Conservation (phyloP, 1,140 invertebrate genomes). For the Halesus radiatus region DNA sequence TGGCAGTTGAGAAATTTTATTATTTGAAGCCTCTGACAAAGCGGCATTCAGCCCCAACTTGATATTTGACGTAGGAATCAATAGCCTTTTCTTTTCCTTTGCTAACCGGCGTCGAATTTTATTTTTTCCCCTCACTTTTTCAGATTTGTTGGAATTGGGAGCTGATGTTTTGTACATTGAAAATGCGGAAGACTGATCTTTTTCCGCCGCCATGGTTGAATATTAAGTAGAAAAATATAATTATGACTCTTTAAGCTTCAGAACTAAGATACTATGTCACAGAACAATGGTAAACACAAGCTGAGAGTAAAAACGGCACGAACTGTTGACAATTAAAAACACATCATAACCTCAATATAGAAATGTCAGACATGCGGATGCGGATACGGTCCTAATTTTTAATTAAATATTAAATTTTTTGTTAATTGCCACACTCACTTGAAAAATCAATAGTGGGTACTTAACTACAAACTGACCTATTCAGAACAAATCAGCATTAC, state of each 20-base stretch:
- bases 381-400: no score
- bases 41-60: background rate
- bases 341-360: constrained; percentile 6
- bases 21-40: background rate
- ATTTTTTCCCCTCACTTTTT: constrained; percentile 38
- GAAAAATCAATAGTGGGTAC: no score
- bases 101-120: constrained; percentile 27
- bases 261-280: no score
- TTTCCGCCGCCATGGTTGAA: constrained; percentile 2
- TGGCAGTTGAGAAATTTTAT: background rate
- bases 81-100: constrained; percentile 18
- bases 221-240: background rate
- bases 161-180: constrained; percentile 19
- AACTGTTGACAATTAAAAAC: background rate
- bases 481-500: no score
- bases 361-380: constrained; percentile 6
- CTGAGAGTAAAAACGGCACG: background rate
- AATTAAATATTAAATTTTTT: no score
- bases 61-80: background rate
- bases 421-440: no score
- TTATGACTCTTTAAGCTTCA: no score
- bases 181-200: constrained; percentile 36
- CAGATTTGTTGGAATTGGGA: constrained; percentile 31
- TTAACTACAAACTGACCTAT: no score
- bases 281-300: background rate